phyloP scores from a whole-genome alignment of 2,113 vertebrate genomes.

The Chaenogobius annularis region DNA sequence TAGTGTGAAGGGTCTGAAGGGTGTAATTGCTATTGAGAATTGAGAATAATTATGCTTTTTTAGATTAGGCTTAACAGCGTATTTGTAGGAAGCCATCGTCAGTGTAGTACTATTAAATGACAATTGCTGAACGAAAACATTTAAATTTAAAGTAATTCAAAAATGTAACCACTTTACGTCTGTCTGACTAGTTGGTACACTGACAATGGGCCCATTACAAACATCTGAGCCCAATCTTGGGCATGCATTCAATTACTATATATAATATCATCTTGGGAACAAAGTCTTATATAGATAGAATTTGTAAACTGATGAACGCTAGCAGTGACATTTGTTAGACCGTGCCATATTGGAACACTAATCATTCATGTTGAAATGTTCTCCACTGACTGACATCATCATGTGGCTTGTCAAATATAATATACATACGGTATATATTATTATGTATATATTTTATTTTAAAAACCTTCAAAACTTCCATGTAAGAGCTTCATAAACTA shows the following conservation, averaged over 20 bases:
- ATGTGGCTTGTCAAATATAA: too few species aligned
- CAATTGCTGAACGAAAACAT: neutral
- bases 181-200: neutral
- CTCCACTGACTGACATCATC: too few species aligned
- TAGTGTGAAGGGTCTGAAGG: neutral
- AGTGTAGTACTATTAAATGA: neutral
- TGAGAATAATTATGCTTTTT: neutral
- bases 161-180: too few species aligned
- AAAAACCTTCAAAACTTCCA: too few species aligned
- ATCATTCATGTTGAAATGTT: neutral
- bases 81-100: neutral
- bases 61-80: neutral
- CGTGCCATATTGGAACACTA: slow-evolving; percentile 21
- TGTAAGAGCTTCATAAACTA: too few species aligned
- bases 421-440: too few species aligned
- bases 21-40: too few species aligned
- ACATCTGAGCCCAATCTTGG: neutral
- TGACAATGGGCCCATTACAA: neutral
- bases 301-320: slow-evolving; percentile 19
- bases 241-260: neutral
- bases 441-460: too few species aligned
- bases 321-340: neutral
- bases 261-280: too few species aligned
- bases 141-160: too few species aligned
- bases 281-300: neutral